Evolutionary conservation across 2,113 vertebrate genomes (phyloP).

Genomic region (Sterna hirundo): DNA sequence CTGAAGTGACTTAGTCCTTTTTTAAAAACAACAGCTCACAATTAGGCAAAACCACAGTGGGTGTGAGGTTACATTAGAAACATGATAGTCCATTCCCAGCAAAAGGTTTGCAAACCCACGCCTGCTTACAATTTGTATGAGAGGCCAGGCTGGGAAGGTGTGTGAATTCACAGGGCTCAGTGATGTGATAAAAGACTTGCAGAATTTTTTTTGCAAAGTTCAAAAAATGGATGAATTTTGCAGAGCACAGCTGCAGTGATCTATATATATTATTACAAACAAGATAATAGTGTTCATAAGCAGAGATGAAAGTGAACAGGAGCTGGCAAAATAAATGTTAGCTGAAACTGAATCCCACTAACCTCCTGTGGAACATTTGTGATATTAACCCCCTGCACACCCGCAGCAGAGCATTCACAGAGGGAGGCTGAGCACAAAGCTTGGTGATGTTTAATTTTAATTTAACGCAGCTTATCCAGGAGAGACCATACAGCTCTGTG

Average conservation of each 20-base stretch:
- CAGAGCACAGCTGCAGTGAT: constrained; percentile 36
- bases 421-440: constrained; percentile 46
- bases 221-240: constrained; percentile 41
- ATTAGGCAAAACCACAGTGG: background rate
- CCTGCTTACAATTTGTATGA: background rate
- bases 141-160: background rate
- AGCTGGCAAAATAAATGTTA: constrained; percentile 67
- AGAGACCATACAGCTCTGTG: background rate
- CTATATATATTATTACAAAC: constrained; percentile 66
- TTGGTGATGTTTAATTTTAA: constrained; percentile 68
- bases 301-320: constrained; percentile 56
- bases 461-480: constrained; percentile 58
- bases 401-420: background rate
- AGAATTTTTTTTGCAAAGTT: constrained; percentile 10
- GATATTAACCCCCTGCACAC: constrained; percentile 60
- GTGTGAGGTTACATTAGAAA: background rate
- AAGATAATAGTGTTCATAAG: constrained; percentile 64
- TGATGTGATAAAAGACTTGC: background rate
- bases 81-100: background rate
- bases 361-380: constrained; percentile 56
- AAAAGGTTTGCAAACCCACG: background rate
- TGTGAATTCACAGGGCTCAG: background rate
- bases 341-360: constrained; percentile 59
- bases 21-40: background rate
- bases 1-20: background rate